phyloP scores from a whole-genome alignment of 2,888 invertebrate genomes.

The Tetropium fuscum region DNA sequence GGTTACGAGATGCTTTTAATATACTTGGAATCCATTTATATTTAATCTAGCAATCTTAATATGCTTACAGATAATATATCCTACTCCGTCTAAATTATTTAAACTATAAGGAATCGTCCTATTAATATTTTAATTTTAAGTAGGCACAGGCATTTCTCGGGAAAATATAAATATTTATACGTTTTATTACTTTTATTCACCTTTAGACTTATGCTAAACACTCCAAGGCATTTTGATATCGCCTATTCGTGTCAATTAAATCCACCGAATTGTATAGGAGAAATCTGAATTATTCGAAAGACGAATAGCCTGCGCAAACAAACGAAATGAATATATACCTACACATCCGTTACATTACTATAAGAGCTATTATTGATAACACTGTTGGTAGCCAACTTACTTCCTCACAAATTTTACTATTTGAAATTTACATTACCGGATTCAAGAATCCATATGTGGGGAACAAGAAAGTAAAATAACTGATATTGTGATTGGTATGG shows the following conservation, averaged over 20 bases:
- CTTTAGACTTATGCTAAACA: constrained; percentile 24
- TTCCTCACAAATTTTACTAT: no score
- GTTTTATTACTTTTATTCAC: constrained; percentile 2
- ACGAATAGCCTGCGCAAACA: not conserved
- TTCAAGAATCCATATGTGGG: no score
- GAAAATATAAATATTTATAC: constrained; percentile 26
- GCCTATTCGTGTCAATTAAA: constrained; percentile 19
- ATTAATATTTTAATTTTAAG: constrained; percentile 29
- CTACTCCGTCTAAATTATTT: constrained; percentile 9
- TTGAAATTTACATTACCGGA: no score
- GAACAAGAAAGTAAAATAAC: no score
- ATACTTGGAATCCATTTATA: constrained; percentile 34
- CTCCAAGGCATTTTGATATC: constrained; percentile 15
- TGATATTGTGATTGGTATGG: no score
- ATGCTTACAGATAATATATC: constrained; percentile 21
- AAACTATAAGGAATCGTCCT: constrained; percentile 10
- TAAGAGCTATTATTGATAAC: no score
- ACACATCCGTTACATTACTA: constrained; percentile 3
- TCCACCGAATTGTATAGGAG: constrained; percentile 2
- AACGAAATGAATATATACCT: constrained; percentile 10
- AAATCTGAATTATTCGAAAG: constrained; percentile 5
- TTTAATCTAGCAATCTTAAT: constrained; percentile 35
- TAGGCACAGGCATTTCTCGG: constrained; percentile 18
- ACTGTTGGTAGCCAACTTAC: no score
- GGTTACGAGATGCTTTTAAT: constrained; percentile 32